phyloP scores from a whole-genome alignment of 2,888 invertebrate genomes.

The Lacanobia wlatinum region DNA sequence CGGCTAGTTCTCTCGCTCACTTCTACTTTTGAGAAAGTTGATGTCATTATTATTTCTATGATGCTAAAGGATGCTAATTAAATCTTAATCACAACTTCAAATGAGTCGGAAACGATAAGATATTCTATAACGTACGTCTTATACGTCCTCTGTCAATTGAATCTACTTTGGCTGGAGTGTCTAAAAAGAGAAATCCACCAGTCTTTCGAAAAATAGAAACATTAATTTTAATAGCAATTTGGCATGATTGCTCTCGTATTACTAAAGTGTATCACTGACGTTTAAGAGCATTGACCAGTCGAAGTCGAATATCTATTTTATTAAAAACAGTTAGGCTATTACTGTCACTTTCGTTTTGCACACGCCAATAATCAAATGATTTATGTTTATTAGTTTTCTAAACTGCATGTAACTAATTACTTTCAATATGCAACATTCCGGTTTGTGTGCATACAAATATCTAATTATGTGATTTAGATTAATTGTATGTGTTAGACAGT shows the following conservation, averaged over 20 bases:
- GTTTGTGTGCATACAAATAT: conserved; percentile 22
- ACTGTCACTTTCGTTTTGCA: conserved; percentile 53
- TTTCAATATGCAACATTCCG: conserved; percentile 32
- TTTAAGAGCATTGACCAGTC: conserved; percentile 34
- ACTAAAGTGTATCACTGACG: conserved; percentile 41
- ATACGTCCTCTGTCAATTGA: conserved; percentile 34
- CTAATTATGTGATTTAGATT: background rate
- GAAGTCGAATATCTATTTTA: conserved; percentile 41
- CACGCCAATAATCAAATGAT: conserved; percentile 30
- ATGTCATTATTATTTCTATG: conserved; percentile 33
- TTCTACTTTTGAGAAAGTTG: conserved; percentile 48
- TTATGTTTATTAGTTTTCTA: conserved; percentile 40
- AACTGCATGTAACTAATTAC: conserved; percentile 26
- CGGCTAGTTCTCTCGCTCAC: conserved; percentile 8
- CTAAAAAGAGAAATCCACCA: conserved; percentile 60
- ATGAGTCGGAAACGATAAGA: conserved; percentile 24
- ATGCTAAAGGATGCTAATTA: conserved; percentile 42
- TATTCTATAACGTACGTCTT: conserved; percentile 38
- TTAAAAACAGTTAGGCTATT: conserved; percentile 27
- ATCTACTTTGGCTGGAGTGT: conserved; percentile 22
- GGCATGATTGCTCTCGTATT: conserved; percentile 60
- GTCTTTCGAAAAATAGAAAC: conserved; percentile 50
- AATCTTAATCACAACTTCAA: conserved; percentile 37
- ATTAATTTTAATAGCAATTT: conserved; percentile 59
- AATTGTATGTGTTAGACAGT: background rate